Evolutionary conservation across 2,113 vertebrate genomes (phyloP), one percentile per base, ranked within the genome.

Genomic region (Abramis brama): DNA sequence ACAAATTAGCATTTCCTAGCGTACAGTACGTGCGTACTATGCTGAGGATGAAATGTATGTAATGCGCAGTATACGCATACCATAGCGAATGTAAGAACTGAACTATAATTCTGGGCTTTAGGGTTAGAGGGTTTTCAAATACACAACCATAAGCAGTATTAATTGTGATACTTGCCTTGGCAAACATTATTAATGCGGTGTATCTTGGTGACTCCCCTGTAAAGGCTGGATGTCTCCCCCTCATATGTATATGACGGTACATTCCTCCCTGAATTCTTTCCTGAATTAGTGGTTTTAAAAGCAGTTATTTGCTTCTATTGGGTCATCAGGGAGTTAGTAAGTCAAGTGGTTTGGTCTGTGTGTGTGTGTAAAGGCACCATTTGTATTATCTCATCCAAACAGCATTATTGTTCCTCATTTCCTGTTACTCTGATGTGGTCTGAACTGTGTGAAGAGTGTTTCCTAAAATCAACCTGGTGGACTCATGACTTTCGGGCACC

Each of bases 211-310:
- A 79, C 77, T 78, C 52, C 17, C 50, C 30, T 77, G 6, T 78
- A 57, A 78, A 2, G 84, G 88, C 88, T 89, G 89, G 90, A 87
- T 90, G 27, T 27, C 52, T 39, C 90, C 88, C 89, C 86, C 45
- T 74, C 83, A 4, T 39, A 76, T 79, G 89, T 89, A 43, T 83
- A 87, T 90, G 84, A 91, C 90, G 85, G 89, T 39, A 62, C 43
- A 68, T 82, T 68, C 62, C 60, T 82, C 45, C 25, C 62, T 82
- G 25, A 82, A 36, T 82, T 82, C 15, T 66, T 82, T 68, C 45
- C 25, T 70, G 62, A 82, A 30, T 79, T 79, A 80, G 79, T 27
- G 17, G 62, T 23, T 79, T 43, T 60, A 43, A 60, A 79, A 25
- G 30, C 10, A 19, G 5, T 78, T 19, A 79, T 84, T 64, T 17